Base-by-base conservation (phyloP, 2,113 vertebrate genomes). In the Pygoscelis antarcticus region DNA sequence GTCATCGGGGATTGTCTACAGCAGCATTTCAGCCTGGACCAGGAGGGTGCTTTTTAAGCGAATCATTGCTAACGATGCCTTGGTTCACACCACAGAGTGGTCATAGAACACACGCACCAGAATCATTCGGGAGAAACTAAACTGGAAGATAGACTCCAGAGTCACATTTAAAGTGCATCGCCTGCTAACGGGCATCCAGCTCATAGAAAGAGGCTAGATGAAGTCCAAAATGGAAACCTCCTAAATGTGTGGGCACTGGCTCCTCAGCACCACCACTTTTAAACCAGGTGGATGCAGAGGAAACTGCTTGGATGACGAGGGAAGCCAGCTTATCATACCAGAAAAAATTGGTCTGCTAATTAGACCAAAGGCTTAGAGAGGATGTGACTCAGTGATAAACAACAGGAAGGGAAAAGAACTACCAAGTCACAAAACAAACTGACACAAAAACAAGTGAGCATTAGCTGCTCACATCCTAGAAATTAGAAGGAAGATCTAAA, bases 341-440 rank as follows among this genome's bases (percentile, higher is more conserved):
- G 34, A 64, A 76, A 52, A 83, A 78, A 84, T 10, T 51, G 32
- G 12, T 61, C 76, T 52, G 8, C 25, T 83, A 80, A 80, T 87
- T 76, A 88, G 68, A 88, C 36, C 40, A 65, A 83, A 76, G 19
- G 57, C 61, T 92, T 68, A 71, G 57, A 83, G 57, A 92, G 92
- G 92, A 94, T 83, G 72, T 96, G 78, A 96, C 66, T 96, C 95
- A 93, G 21, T 49, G 79, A 83, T 74, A 79, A 91, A 85, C 36
- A 87, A 54, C 62, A 80, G 75, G 87, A 94, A 95, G 46, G 25
- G 30, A 82, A 57, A 22, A 79, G 60, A 94, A n/a, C 52, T 87
- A 85, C 70, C 13, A 13, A 90, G 71, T 64, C 75, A 88, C 58
- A 69, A 85, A 94, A 69, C 49, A 94, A 89, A 72, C 12, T 27